Evolutionary conservation across 2,113 vertebrate genomes (phyloP).

Genomic region (Pitta sordida): DNA sequence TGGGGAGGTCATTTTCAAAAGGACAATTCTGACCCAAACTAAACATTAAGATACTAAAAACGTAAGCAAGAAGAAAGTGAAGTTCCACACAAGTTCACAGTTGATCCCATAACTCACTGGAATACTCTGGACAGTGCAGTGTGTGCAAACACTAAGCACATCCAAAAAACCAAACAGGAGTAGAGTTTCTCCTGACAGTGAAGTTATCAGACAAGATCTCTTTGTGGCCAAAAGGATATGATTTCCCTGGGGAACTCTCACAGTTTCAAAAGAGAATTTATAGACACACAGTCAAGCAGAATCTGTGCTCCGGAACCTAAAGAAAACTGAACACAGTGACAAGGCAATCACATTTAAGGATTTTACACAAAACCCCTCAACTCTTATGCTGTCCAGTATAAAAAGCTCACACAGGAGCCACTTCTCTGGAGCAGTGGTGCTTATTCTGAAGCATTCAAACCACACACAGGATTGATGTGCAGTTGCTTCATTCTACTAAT

Average conservation of each 20-base stretch:
- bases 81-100: neutral
- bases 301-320: neutral
- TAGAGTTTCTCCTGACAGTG: neutral
- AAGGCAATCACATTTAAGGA: neutral
- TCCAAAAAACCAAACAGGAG: neutral
- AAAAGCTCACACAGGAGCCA: neutral
- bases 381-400: neutral
- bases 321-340: neutral
- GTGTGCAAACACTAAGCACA: neutral
- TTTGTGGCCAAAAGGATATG: neutral
- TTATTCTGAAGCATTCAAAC: neutral
- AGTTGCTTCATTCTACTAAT: neutral
- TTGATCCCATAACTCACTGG: neutral
- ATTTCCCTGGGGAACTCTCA: neutral
- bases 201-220: neutral
- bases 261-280: neutral
- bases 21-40: neutral
- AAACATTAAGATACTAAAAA: neutral
- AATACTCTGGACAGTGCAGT: accelerated
- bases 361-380: neutral
- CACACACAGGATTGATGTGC: neutral
- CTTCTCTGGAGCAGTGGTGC: neutral
- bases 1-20: neutral
- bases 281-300: neutral
- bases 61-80: too few relatives aligned